These are phyloP conservation scores for Monochamus saltuarius DNA, from an alignment of 1,140 invertebrate species.

Conservation along the genomic window DNA sequence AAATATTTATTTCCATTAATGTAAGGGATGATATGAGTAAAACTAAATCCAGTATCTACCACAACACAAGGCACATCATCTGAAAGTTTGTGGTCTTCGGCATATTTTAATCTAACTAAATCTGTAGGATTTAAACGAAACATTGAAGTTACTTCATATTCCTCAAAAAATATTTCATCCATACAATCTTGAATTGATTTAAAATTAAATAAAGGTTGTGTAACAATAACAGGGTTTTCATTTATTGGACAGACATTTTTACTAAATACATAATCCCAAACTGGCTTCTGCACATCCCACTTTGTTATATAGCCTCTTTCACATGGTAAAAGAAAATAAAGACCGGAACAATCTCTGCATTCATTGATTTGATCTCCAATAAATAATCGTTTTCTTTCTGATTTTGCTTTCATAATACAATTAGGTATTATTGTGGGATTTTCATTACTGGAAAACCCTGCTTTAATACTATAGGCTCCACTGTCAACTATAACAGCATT, in stretches of 20 bases:
- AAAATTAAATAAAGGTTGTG: conserved; percentile 96
- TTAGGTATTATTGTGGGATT: conserved; percentile 84
- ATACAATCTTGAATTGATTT: conserved; percentile 88
- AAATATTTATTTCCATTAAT: conserved; percentile 81
- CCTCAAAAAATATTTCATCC: conserved; percentile 96
- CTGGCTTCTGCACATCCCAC: conserved; percentile 92
- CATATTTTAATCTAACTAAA: conserved; percentile 59
- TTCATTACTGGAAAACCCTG: conserved; percentile 68
- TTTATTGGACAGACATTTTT: conserved; percentile 80
- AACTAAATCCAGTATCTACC: conserved; percentile 86
- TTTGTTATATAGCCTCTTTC: conserved; percentile 95
- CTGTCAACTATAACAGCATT: conserved; percentile 75
- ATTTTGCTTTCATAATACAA: conserved; percentile 97
- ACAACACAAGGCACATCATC: conserved; percentile 64
- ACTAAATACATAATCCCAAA: conserved; percentile 96
- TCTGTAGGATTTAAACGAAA: conserved; percentile 77
- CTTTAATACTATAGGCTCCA: conserved; percentile 83
- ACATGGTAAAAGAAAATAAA: conserved; percentile 93
- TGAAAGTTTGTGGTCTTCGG: conserved; percentile 30
- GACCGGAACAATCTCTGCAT: conserved; percentile 90
- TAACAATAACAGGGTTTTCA: conserved; percentile 82
- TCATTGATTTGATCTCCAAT: conserved; percentile 94
- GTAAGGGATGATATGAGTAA: conserved; percentile 87
- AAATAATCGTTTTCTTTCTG: conserved; percentile 88
- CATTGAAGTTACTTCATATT: conserved; percentile 88